phyloP scores from a whole-genome alignment of 2,113 vertebrate genomes.

The Puffinus mauretanicus region DNA sequence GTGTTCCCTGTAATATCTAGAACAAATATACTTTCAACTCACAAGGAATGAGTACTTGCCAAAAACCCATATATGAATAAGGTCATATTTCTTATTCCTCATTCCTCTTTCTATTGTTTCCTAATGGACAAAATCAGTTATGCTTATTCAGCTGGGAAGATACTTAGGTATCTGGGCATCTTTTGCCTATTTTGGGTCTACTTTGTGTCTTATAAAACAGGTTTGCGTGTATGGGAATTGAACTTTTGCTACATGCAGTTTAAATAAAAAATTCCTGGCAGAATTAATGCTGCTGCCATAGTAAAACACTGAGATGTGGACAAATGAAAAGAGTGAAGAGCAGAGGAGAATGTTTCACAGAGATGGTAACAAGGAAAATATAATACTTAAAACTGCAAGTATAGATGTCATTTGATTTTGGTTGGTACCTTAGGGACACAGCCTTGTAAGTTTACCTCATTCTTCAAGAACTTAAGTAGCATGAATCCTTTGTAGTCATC shows the following conservation, averaged over 20 bases:
- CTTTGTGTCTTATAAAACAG: neutral
- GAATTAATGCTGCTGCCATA: neutral
- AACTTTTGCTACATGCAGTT: neutral
- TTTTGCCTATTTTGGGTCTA: neutral
- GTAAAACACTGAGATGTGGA: neutral
- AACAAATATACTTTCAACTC: neutral
- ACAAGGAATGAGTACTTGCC: neutral
- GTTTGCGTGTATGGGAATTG: neutral
- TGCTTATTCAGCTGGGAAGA: neutral
- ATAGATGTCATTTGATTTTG: neutral
- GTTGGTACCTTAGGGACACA: neutral
- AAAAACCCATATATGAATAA: neutral
- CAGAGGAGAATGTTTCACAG: neutral
- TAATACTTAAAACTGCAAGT: neutral
- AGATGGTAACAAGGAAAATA: neutral
- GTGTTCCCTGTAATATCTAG: neutral
- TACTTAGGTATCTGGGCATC: neutral
- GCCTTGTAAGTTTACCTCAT: neutral
- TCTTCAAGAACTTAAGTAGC: neutral
- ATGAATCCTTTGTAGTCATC: neutral
- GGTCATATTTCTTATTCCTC: neutral
- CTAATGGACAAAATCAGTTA: neutral
- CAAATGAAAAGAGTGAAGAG: neutral
- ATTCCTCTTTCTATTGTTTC: neutral
- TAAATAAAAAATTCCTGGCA: neutral